Evolutionary conservation across 2,888 invertebrate species (phyloP), one percentile per base, ranked within the genome.

Genomic region (Pammene fasciana): DNA sequence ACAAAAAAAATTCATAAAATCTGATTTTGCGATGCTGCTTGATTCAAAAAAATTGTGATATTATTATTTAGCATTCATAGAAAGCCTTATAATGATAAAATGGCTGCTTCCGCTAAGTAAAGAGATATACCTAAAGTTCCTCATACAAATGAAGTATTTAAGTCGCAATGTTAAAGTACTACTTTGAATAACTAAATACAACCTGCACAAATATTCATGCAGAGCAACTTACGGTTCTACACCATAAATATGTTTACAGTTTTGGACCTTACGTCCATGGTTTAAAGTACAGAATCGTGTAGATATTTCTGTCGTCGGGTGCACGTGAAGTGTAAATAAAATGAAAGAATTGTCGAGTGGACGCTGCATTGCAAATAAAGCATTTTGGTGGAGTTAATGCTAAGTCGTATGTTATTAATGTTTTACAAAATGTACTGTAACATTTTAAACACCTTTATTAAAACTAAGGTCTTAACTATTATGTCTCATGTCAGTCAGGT

Each of bases 341-440:
- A 59, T 45, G 45, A 46, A 45, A 41, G 61, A 50, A 61, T 50
- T 18, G n/a, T 18, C 38, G 4, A 61, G 61, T 61, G 61, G 61
- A 50, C 61, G 36, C 38, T 38, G 38, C 18, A 61, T 38, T 61
- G 61, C 50, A 61, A 61, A 61, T 50, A 41, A 50, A 26, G 59
- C 26, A 48, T 48, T 48, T 60, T 36, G 34, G 14, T 38, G 11
- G 46, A 38, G 5, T 38, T 11, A 18, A 13, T 9, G 38, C n/a
- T 38, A 38, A 16, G 13, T 61, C 34, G 38, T 38, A 48, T 14
- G 14, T 18, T 38, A 9, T 38, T 9, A 38, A 9, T 38, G 7
- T 38, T 38, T 5, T 45, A n/a, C 7, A 6, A 45, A 45, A 45
- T 26, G 26, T 26, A 26, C 26, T 26, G 4, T 4, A 26, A 26